Evolutionary conservation across 2,113 vertebrate genomes (phyloP), one percentile per base, ranked within the genome.

Genomic region (Pandion haliaetus): DNA sequence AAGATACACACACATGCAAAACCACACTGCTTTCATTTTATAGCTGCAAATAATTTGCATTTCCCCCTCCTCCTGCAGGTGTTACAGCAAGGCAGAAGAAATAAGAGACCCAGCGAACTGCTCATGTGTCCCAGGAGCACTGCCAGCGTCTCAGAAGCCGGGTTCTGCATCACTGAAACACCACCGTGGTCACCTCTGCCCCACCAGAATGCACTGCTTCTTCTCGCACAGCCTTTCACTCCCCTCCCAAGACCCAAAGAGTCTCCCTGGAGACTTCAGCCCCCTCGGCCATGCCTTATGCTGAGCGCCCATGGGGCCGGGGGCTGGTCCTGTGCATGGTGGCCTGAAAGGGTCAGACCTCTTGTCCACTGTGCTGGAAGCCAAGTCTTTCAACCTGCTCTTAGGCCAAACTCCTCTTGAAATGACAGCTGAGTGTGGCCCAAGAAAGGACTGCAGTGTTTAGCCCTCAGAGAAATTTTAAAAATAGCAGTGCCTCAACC

Each of bases 71-170:
- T 90, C 71, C 71, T 89, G 50, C 96, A 98, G 97, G 97, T 88
- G 81, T 95, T 34, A 70, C 34, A 3, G 45, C 94, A 73, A 95
- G 94, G 80, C 97, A 97, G 95, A 98, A 97, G 89, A 90, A 96
- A 57, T 92, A 78, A 42, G 65, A 57, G 58, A 44, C 42, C 66
- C 47, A 29, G 62, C 1, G 2, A 91, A 65, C 19, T 0, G 4
- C 86, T 88, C 38, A 7, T 2, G 0, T 6, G 2, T 76, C 45
- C 47, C 63, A 21, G 3, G 50, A 90, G 55, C 1, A 32, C 87
- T 96, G 78, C 89, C 93, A 50, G 58, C 62, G 70, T 76, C 81
- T 55, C 57, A 28, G 89, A 80, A 93, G 76, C 49, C 3, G 2
- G 18, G 54, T 83, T 91, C 88, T 82, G 38, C 74, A 62, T 88